Evolutionary conservation across 2,797 vertebrate species (phyloP).

Genomic region (Gambusia yucatana): DNA sequence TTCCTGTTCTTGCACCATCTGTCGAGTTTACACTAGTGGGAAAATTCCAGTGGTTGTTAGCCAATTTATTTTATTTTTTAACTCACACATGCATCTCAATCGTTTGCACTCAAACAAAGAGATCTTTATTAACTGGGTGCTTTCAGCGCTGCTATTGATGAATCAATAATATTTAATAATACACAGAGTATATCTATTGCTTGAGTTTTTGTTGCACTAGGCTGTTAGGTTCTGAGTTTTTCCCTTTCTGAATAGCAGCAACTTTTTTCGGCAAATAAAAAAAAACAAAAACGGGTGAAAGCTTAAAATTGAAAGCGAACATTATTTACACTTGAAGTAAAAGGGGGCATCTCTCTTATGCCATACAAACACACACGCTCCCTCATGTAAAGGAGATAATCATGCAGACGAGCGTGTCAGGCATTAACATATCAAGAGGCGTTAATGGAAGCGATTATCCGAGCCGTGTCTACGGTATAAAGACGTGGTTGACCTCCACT

Average conservation of each 20-base stretch:
- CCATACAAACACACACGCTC: slow-evolving; percentile 19
- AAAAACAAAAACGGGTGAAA: not conserved
- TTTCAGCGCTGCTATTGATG: slow-evolving; percentile 18
- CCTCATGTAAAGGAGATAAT: slow-evolving; percentile 56
- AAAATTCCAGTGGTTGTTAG: slow-evolving; percentile 14
- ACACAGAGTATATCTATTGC: slow-evolving; percentile 30
- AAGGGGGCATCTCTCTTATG: slow-evolving; percentile 1
- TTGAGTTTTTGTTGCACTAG: slow-evolving; percentile 14
- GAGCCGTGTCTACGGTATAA: slow-evolving; percentile 63
- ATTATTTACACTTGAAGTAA: not conserved
- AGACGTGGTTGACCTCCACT: slow-evolving; percentile 67
- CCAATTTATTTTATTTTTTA: not conserved
- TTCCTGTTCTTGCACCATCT: slow-evolving; percentile 43
- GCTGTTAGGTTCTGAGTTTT: not conserved
- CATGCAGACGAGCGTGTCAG: slow-evolving; percentile 65
- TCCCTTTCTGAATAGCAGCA: not conserved
- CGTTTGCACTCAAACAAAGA: not conserved
- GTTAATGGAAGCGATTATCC: slow-evolving; percentile 73
- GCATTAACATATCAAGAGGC: slow-evolving; percentile 76
- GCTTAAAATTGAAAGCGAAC: not conserved
- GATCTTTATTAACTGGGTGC: not conserved
- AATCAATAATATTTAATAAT: slow-evolving; percentile 58
- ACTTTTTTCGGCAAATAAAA: not conserved
- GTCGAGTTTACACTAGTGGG: slow-evolving; percentile 21
- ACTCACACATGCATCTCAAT: not conserved